Base-by-base conservation (phyloP, 23 tunicate species). In the Phallusia fumigata region DNA sequence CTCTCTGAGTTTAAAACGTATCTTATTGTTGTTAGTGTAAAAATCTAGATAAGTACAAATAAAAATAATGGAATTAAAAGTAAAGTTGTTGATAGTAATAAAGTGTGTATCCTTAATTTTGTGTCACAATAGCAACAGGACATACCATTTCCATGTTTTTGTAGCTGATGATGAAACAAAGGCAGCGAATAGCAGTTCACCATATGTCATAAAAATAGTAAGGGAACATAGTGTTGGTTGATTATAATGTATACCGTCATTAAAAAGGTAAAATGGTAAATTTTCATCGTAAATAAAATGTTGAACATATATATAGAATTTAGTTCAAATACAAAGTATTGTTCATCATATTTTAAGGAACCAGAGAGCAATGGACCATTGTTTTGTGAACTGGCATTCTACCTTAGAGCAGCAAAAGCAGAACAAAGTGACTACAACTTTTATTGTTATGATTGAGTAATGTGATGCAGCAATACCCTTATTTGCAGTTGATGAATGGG, bases 341-440 rank as follows among this genome's bases (percentile, higher is more conserved):
- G 33, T 45, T 35, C 16, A 40, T 47, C 73, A 12, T n/a, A 0
- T 80, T 85, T 84, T 0, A 32, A 93, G 98, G 99, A 97, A 83
- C 99, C 99, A 2, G 79, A 84, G 10, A 84, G 82, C 34, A 97
- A 92, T 77, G 99, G 99, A 8, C 99, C 99, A 30, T 83, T 97
- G 24, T 92, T 76, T 58, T 65, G 88, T 73, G 99, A 97, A 76
- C 53, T 86, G n/a, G 93, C 90, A 19, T 97, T 88, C 80, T 97
- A 97, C 75, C 90, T 86, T 32, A 64, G 99, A 79, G 98, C 89
- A 8, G 95, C 98, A 32, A 89, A 74, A 78, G 32, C 79, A 31
- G 98, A 89, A 64, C 84, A 58, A 35, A 86, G 98, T 93, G 84
- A 65, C 88, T 79, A 10, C 34, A 30, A n/a, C n/a, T n/a, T n/a